phyloP scores from a whole-genome alignment of 2,888 invertebrate species.

The Epirrita christyi region DNA sequence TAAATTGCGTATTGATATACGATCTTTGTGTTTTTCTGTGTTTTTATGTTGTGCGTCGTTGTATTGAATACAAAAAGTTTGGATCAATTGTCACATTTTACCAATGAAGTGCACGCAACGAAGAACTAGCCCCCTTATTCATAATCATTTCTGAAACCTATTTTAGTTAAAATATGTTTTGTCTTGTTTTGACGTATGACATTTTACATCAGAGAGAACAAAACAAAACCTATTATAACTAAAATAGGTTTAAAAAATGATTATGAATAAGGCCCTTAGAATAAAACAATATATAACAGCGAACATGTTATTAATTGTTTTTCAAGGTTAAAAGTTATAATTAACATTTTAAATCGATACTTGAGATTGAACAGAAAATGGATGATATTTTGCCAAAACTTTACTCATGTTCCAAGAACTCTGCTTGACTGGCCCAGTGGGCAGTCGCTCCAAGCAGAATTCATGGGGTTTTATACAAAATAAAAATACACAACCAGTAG shows the following conservation, averaged over 20 bases:
- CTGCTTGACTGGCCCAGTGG: constrained; percentile 55
- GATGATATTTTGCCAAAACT: constrained; percentile 44
- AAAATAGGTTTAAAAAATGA: too few species aligned
- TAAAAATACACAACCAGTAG: constrained; percentile 68
- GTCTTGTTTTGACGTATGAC: too few species aligned
- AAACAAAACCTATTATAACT: too few species aligned
- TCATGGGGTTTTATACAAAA: constrained; percentile 60
- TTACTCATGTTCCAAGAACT: constrained; percentile 36
- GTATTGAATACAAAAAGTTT: constrained; percentile 55
- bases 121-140: too few species aligned
- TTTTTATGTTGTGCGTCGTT: constrained; percentile 49
- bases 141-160: too few species aligned
- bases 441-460: constrained; percentile 62
- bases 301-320: too few species aligned
- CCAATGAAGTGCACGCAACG: not conserved
- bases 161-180: too few species aligned
- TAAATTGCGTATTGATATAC: constrained; percentile 78
- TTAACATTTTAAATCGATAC: not conserved
- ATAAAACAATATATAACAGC: too few species aligned
- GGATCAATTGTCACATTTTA: constrained; percentile 53
- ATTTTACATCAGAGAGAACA: too few species aligned
- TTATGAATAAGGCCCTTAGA: too few species aligned
- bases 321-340: too few species aligned
- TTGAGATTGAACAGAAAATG: not conserved
- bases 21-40: constrained; percentile 74